phyloP scores from a whole-genome alignment of 2,888 invertebrate species.

The Scaptomyza polygonia region DNA sequence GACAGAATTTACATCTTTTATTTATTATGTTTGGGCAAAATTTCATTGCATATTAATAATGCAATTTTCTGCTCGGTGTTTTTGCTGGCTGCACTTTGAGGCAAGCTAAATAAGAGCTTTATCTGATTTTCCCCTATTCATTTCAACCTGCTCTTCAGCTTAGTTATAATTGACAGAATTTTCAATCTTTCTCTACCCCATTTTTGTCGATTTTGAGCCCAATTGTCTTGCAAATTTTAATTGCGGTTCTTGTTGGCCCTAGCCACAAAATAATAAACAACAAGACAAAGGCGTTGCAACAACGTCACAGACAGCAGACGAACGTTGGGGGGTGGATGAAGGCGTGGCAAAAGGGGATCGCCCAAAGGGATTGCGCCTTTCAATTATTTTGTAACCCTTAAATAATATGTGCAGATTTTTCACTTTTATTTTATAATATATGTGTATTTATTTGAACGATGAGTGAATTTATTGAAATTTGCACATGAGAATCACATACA shows the following conservation, averaged over 20 bases:
- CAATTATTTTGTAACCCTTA: conserved; percentile 65
- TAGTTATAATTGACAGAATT: conserved; percentile 54
- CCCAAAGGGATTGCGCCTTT: neutral
- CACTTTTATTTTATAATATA: conserved; percentile 43
- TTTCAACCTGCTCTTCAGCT: conserved; percentile 13
- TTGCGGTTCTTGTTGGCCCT: conserved; percentile 41
- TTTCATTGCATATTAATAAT: conserved; percentile 80
- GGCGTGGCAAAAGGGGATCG: neutral
- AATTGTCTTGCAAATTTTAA: conserved; percentile 77
- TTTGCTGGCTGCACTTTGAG: conserved; percentile 55
- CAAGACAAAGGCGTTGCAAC: conserved; percentile 72
- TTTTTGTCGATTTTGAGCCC: conserved; percentile 35
- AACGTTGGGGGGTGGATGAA: neutral
- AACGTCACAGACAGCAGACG: conserved; percentile 19
- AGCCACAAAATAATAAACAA: conserved; percentile 69
- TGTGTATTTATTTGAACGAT: conserved; percentile 17
- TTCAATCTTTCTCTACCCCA: neutral
- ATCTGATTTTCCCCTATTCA: neutral
- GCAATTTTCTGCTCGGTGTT: conserved; percentile 59
- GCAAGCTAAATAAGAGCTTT: conserved; percentile 18
- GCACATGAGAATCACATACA: conserved; percentile 36
- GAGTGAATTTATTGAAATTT: conserved; percentile 63
- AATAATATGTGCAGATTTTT: conserved; percentile 64
- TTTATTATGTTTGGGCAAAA: conserved; percentile 76
- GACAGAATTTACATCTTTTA: conserved; percentile 67